Percentiles rank a stretch among this genome's conserved stretches.
phyloP scores from a whole-genome alignment of 1,140 invertebrate genomes.

The Oppia nitens region DNA sequence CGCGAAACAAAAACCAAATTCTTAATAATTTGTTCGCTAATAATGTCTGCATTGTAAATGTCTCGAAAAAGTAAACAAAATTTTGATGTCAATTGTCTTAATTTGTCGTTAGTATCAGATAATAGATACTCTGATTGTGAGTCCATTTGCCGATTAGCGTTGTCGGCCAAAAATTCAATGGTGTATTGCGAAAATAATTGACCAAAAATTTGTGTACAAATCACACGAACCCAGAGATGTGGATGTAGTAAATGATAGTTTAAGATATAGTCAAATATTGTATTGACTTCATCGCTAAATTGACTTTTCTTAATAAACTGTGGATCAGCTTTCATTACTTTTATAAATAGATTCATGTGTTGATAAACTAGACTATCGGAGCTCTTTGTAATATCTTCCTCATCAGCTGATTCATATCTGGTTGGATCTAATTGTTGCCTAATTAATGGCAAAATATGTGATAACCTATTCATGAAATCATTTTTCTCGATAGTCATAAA shows the following conservation, averaged over 20 bases:
- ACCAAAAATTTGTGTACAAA: conserved; percentile 51
- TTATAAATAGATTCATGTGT: conserved; percentile 9
- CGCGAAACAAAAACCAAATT: conserved; percentile 50
- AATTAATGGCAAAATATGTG: conserved; percentile 38
- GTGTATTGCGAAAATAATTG: conserved; percentile 46
- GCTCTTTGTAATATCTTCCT: not conserved
- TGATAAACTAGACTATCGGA: conserved; percentile 13
- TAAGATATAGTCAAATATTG: conserved; percentile 2
- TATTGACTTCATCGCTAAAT: not conserved
- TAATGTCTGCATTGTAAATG: conserved; percentile 5
- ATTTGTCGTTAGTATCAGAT: not conserved
- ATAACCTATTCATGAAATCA: conserved; percentile 43
- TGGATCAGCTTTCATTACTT: conserved; percentile 24
- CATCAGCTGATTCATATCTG: conserved; percentile 17
- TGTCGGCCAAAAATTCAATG: conserved; percentile 5
- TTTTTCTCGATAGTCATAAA: conserved; percentile 52
- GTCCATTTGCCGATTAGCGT: not conserved
- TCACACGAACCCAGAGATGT: conserved; percentile 55
- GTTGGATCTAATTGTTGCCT: conserved; percentile 30
- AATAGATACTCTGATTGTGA: conserved; percentile 5
- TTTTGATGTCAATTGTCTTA: conserved; percentile 8
- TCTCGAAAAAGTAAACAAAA: conserved; percentile 9
- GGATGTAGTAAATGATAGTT: conserved; percentile 36
- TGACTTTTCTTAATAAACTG: conserved; percentile 37
- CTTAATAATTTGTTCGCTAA: conserved; percentile 35